phyloP scores from a whole-genome alignment of 2,113 vertebrate species.

The Calypte anna region DNA sequence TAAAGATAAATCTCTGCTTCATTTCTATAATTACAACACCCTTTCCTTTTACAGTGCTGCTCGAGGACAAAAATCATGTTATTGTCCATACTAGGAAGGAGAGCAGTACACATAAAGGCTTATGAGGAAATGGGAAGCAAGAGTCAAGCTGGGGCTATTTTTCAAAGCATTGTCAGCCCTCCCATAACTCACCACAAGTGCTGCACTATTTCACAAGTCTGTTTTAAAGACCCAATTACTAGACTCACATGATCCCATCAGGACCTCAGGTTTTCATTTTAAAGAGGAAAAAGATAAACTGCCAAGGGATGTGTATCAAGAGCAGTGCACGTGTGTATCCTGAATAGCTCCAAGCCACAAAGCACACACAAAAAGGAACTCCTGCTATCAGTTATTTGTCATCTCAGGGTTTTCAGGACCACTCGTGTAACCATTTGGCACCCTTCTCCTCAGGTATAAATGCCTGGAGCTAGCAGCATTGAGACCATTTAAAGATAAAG shows the following conservation, averaged over 20 bases:
- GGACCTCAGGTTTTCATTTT: background rate
- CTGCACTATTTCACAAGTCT: background rate
- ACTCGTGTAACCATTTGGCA: background rate
- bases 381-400: background rate
- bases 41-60: background rate
- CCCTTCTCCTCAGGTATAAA: background rate
- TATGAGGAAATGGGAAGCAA: background rate
- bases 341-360: background rate
- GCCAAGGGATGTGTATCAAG: background rate
- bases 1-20: slow-evolving; percentile 63
- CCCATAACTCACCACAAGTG: background rate
- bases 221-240: background rate
- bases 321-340: background rate
- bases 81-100: background rate
- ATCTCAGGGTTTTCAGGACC: background rate
- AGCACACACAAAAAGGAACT: background rate
- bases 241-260: background rate
- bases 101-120: background rate
- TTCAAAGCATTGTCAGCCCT: background rate
- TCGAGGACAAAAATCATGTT: background rate
- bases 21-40: background rate
- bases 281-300: background rate
- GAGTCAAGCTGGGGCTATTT: background rate
- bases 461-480: background rate
- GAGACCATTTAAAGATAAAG: background rate